Evolutionary conservation across 2,113 vertebrate species (phyloP), one percentile per base, ranked within the genome.

Genomic region (Casuarius casuarius): DNA sequence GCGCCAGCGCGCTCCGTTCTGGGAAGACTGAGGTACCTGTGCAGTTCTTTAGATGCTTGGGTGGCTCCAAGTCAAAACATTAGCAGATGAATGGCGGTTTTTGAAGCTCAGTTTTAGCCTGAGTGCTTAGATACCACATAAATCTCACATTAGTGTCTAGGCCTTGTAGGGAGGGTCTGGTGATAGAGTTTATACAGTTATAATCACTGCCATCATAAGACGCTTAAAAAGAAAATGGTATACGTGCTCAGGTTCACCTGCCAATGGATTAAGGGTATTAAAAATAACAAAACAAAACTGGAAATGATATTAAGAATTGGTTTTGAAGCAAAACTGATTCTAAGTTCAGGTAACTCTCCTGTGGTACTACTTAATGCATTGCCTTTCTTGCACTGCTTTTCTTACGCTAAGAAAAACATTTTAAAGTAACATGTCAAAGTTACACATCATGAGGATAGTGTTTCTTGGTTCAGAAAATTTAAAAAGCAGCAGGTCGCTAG

Each of bases 101-200:
- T 18, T 92, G 73, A 73, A 84, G 48, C 65, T 91, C 56, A 48
- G 79, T 42, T 86, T 40, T 59, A 73, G 49, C 81, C 18, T 2
- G 2, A 71, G 71, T 65, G 31, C 80, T 95, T 92, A 92, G 92
- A 67, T 65, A 72, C 87, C 92, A 79, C 87, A 87, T 96, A 90
- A 96, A 97, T 96, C 90, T 93, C 93, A 54, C 72, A 74, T 90
- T 92, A 96, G 54, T 82, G 76, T 70, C 84, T 66, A 13, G 70
- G 78, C 87, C 84, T 94, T 72, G 19, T 63, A 79, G 90, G 94
- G 90, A 96, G 92, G 92, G 90, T 40, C 84, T 79, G 87, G 78
- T 49, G 84, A 79, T 75, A 71, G 91, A 87, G 88, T 62, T 94
- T 89, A 79, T 80, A 44, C 80, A 93, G 86, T 92, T 73, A 81